Base-by-base conservation (phyloP, 2,113 vertebrate species). In the Bombycilla garrulus region DNA sequence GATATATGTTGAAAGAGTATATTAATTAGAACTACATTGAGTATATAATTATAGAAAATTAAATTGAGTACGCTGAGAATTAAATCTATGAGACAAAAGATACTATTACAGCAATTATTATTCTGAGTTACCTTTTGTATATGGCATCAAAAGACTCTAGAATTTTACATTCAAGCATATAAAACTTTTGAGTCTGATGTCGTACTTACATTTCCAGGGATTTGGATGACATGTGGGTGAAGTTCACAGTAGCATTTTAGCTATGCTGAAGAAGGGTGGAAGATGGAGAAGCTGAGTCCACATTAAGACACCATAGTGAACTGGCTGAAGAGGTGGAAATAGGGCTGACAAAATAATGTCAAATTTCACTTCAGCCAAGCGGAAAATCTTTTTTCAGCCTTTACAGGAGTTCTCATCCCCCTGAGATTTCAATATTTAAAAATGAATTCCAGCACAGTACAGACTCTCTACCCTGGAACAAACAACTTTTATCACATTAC, bases 371-470 rank as follows among this genome's bases (percentile, higher is more conserved):
- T 36, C 33, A 76, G 53, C 15, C 26, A 56, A 22, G 26, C 60
- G 9, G 35, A 79, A 69, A 60, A 50, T 5, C 2, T 5, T 50
- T 84, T 76, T 83, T 86, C 44, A 61, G 11, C 12, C 10, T 69
- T 17, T 61, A 42, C 4, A 69, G 22, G 42, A 58, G 15, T 35
- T 74, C 12, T 51, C 38, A 42, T 36, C 0, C 10, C 11, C 6
- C 5, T 21, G 14, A 72, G 26, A 83, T 72, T 60, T 81, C 67
- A 80, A 13, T 45, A 45, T 21, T 3, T 40, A 8, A 38, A 38
- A 38, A 97, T 67, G 62, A 95, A 97, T 1, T 95, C 97, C 56
- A 98, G 62, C 14, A 98, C 85, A 28, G 97, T 60, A 88, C 97
- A 98, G 50, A 92, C 78, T 72, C 94, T n/a, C 72, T 62, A 13